These are phyloP conservation scores for Sarcophaga carnaria DNA, from an alignment of 2,888 invertebrate genomes.

Conservation along the genomic window DNA sequence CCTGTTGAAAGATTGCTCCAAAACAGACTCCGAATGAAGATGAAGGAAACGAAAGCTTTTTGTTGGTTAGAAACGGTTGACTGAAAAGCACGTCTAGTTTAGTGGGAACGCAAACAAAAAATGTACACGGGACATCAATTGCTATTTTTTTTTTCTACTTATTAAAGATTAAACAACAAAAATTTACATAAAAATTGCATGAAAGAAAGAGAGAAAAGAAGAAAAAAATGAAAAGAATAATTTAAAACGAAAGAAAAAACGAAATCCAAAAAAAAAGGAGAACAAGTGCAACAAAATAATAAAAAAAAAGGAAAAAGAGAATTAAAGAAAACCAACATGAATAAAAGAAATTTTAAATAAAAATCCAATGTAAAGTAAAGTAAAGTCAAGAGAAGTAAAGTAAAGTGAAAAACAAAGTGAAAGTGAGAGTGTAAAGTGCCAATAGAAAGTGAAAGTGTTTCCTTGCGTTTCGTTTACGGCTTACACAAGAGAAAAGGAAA, in stretches of 20 bases:
- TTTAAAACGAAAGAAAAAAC: conserved; percentile 2
- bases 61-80: conserved; percentile 69
- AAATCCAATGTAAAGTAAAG: no score
- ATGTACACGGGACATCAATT: conserved; percentile 17
- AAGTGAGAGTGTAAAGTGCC: conserved; percentile 44
- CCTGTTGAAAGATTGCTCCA: neutral
- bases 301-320: no score
- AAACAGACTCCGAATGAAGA: conserved; percentile 18
- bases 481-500: conserved; percentile 2
- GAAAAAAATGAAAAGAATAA: neutral
- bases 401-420: conserved; percentile 22
- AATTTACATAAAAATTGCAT: conserved; percentile 29
- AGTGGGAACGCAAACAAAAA: conserved; percentile 63
- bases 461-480: neutral
- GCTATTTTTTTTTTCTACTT: neutral
- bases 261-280: conserved; percentile 32
- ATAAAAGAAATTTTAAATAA: conserved; percentile 43
- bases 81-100: conserved; percentile 64
- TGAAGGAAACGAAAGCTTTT: conserved; percentile 44
- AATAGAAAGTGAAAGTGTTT: conserved; percentile 47
- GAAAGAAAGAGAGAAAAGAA: neutral
- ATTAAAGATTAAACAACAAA: conserved; percentile 35
- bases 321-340: neutral
- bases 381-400: neutral
- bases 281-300: conserved; percentile 23